Conservation (phyloP, 2,888 invertebrate species). For the Margaritifera margaritifera region DNA sequence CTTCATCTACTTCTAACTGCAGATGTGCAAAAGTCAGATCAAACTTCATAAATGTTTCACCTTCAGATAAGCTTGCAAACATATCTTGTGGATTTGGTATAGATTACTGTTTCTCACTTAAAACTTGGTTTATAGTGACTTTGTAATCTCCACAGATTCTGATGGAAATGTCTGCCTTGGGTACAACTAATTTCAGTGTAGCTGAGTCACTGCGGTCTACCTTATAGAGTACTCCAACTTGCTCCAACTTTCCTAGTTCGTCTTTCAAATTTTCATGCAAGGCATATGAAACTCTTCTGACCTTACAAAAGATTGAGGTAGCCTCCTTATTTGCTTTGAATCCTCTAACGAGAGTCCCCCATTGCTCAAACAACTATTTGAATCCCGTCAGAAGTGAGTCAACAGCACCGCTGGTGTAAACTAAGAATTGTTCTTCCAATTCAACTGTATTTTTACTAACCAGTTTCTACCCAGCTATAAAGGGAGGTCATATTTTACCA, state of each 20-base stretch:
- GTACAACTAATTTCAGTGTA: constrained; percentile 47
- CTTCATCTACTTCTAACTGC: constrained; percentile 32
- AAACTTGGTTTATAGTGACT: constrained; percentile 45
- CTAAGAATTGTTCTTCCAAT: too few relatives aligned
- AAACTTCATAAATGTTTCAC: constrained; percentile 41
- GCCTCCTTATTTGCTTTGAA: constrained; percentile 10
- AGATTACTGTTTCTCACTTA: constrained; percentile 55
- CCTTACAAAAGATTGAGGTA: constrained; percentile 28
- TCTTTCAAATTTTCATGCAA: constrained; percentile 31
- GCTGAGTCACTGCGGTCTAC: constrained; percentile 42
- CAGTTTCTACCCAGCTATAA: too few relatives aligned
- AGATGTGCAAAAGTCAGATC: constrained; percentile 49
- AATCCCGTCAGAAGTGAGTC: too few relatives aligned
- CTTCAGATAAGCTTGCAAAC: constrained; percentile 41
- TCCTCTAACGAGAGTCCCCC: too few relatives aligned
- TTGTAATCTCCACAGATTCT: constrained; percentile 55
- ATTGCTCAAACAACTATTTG: too few relatives aligned
- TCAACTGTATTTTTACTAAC: too few relatives aligned
- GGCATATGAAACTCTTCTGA: constrained; percentile 32
- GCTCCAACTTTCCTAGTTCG: constrained; percentile 24
- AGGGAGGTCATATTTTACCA: too few relatives aligned
- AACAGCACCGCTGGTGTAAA: too few relatives aligned
- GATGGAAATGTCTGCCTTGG: constrained; percentile 35
- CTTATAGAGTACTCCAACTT: constrained; percentile 23
- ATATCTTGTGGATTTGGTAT: constrained; percentile 48